phyloP scores from a whole-genome alignment of 1,140 invertebrate genomes.

The Heterodera carotae region DNA sequence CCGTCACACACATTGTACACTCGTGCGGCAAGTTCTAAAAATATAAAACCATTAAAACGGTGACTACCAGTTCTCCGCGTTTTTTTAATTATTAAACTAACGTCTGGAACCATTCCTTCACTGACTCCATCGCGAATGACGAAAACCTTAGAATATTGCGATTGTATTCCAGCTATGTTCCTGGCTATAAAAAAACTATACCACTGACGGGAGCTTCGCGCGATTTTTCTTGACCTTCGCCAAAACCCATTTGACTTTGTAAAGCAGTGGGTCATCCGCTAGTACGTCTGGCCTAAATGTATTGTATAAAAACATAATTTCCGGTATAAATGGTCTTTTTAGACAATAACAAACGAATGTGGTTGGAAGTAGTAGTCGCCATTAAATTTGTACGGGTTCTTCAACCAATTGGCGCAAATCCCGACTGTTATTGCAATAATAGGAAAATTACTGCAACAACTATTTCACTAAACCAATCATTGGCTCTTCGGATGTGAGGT shows the following conservation, averaged over 20 bases:
- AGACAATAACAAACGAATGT: neutral
- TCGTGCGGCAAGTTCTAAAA: constrained; percentile 18
- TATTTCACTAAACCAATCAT: constrained; percentile 15
- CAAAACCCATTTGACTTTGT: constrained; percentile 2
- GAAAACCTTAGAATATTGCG: neutral
- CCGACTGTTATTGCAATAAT: constrained; percentile 18
- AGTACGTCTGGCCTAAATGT: constrained; percentile 9
- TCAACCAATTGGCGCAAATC: constrained; percentile 36
- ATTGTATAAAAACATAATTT: neutral
- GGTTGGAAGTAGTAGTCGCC: constrained; percentile 37
- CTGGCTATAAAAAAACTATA: neutral
- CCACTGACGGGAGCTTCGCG: neutral
- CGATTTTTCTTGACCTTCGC: neutral
- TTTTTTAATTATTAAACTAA: neutral
- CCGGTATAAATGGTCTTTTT: neutral
- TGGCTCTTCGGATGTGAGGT: constrained; percentile 24
- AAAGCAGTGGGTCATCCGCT: neutral
- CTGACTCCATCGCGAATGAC: constrained; percentile 38
- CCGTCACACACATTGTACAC: constrained; percentile 28
- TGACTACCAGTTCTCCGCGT: too few species aligned
- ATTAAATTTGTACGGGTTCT: constrained; percentile 27
- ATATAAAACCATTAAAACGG: constrained; percentile 12
- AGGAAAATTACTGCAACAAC: neutral
- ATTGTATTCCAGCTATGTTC: neutral
- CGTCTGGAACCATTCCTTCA: constrained; percentile 34